Percentiles rank a stretch among this genome's conserved stretches.
Evolutionary conservation across 2,888 invertebrate species (phyloP).

Genomic region (Zelleria hepariella): DNA sequence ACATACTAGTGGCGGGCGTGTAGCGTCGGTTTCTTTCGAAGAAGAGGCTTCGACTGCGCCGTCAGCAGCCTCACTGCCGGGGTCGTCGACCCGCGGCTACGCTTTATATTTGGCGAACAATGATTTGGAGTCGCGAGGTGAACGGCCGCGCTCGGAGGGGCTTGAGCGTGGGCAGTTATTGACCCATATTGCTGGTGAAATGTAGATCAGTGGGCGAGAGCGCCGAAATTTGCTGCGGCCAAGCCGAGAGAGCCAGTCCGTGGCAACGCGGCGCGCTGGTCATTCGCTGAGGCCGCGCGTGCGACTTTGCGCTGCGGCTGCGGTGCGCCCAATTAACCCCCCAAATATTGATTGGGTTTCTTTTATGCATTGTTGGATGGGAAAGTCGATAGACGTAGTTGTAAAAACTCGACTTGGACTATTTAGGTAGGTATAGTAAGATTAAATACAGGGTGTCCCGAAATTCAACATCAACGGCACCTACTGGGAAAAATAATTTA

Average conservation of each 20-base stretch:
- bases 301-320: not conserved
- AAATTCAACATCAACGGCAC: no score
- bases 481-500: no score
- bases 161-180: slow-evolving; percentile 72
- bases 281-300: not conserved
- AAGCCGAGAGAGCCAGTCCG: slow-evolving; percentile 15
- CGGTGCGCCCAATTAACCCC: not conserved
- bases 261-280: slow-evolving; percentile 12
- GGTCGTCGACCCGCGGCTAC: slow-evolving; percentile 55
- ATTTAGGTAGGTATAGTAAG: no score
- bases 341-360: no score
- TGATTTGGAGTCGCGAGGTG: slow-evolving; percentile 71
- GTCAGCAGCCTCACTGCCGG: slow-evolving; percentile 48
- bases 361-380: no score
- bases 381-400: no score
- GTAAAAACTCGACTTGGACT: no score
- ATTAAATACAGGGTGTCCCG: no score
- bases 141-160: slow-evolving; percentile 66
- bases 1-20: not conserved
- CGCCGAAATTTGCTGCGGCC: slow-evolving; percentile 63
- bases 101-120: slow-evolving; percentile 70
- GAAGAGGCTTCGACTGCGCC: slow-evolving; percentile 41
- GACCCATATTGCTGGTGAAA: slow-evolving; percentile 71
- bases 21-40: slow-evolving; percentile 56
- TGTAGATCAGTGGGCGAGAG: slow-evolving; percentile 74